Conservation (phyloP, 92 coral and sea anemone species). For the Zoanthus sansibaricus region DNA sequence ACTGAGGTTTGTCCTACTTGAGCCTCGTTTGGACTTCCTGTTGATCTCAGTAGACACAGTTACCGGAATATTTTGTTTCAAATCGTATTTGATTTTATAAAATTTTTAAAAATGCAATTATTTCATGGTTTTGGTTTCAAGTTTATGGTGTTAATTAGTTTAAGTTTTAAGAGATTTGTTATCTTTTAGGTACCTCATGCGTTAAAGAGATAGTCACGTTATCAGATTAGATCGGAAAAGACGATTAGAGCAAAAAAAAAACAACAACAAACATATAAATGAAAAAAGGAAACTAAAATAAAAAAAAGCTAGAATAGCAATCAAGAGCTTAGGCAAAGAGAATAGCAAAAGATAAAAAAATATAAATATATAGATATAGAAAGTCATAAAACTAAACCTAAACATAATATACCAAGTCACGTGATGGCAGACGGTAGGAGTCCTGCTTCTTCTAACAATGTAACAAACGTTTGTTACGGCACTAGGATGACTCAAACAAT, state of each 20-base stretch:
- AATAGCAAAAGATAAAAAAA: neutral
- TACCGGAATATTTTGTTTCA: neutral
- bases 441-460: neutral
- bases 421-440: neutral
- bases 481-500: too few relatives aligned
- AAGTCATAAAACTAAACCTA: neutral
- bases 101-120: neutral
- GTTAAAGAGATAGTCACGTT: neutral
- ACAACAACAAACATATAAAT: neutral
- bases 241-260: neutral
- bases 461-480: too few relatives aligned
- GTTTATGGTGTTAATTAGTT: neutral
- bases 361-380: neutral
- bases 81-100: neutral
- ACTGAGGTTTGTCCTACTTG: neutral
- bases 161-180: too few relatives aligned
- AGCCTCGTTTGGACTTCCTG: constrained; percentile 39
- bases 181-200: too few relatives aligned
- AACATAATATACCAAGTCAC: neutral
- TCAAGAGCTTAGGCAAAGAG: neutral
- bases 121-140: neutral
- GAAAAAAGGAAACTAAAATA: neutral
- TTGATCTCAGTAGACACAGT: constrained; percentile 23
- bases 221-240: neutral
- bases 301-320: neutral